phyloP scores from a whole-genome alignment of 2,113 vertebrate genomes.

The Ellobius talpinus region DNA sequence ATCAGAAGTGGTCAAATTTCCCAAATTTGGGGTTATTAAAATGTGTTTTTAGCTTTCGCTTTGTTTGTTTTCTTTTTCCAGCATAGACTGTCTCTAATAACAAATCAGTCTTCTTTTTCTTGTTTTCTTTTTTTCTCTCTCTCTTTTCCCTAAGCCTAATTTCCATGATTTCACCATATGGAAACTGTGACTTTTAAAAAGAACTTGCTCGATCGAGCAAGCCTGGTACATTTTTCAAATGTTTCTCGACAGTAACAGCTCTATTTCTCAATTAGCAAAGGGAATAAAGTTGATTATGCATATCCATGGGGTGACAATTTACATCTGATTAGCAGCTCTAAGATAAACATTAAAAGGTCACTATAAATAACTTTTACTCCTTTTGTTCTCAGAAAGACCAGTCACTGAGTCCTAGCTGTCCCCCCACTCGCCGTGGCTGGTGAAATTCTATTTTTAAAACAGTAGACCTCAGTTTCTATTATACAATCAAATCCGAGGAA shows the following conservation, averaged over 20 bases:
- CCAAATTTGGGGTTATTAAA: conserved; percentile 46
- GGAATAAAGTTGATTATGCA: conserved; percentile 85
- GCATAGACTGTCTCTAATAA: conserved; percentile 37
- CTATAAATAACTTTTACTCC: conserved; percentile 79
- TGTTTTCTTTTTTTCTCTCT: neutral
- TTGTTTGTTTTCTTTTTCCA: conserved; percentile 29
- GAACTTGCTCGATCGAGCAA: conserved; percentile 70
- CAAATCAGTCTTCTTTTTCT: conserved; percentile 61
- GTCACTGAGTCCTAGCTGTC: conserved; percentile 17
- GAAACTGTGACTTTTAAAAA: conserved; percentile 80
- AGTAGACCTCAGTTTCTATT: neutral
- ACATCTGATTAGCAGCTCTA: conserved; percentile 82
- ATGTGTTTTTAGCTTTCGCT: neutral
- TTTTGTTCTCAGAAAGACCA: conserved; percentile 77
- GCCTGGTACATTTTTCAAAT: conserved; percentile 77
- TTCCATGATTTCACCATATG: conserved; percentile 80
- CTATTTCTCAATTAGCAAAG: conserved; percentile 85
- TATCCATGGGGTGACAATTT: conserved; percentile 83
- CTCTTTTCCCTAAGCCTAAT: neutral
- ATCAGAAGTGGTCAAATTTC: neutral
- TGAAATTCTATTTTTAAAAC: conserved; percentile 65
- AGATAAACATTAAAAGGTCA: conserved; percentile 84
- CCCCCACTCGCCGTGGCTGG: neutral
- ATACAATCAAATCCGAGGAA: neutral
- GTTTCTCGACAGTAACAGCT: conserved; percentile 85